Conservation (phyloP, 2,113 vertebrate species). For the Amia ocellicauda region DNA sequence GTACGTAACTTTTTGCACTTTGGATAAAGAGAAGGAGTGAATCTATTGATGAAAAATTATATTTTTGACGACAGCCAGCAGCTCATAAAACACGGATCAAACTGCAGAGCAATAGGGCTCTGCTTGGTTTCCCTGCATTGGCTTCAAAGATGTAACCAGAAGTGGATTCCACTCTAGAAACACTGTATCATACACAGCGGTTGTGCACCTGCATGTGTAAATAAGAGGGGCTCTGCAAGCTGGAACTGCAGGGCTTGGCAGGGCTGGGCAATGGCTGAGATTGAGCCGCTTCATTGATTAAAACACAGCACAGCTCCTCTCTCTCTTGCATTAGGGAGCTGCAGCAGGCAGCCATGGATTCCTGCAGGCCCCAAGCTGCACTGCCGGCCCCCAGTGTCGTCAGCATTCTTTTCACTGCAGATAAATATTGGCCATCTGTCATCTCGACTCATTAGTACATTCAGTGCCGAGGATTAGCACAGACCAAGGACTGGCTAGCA, state of each 20-base stretch:
- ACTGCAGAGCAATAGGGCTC: no score
- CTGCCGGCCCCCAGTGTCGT: background rate
- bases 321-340: background rate
- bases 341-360: background rate
- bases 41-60: no score
- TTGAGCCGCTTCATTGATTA: background rate
- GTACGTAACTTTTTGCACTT: no score
- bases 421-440: slow-evolving; percentile 6
- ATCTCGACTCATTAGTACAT: slow-evolving; percentile 11
- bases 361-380: background rate
- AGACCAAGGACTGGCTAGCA: slow-evolving; percentile 1
- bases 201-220: background rate
- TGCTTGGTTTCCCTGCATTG: no score
- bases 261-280: background rate
- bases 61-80: no score
- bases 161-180: no score
- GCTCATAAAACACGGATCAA: no score
- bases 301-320: background rate
- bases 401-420: slow-evolving; percentile 5
- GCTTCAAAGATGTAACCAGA: no score
- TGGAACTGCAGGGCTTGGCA: no score
- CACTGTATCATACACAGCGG: no score
- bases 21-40: no score
- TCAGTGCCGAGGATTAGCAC: background rate
- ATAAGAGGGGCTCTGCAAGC: slow-evolving; percentile 1